These are phyloP conservation scores for Nyctalus aviator DNA, from an alignment of 2,797 vertebrate species.

Conservation along the genomic window DNA sequence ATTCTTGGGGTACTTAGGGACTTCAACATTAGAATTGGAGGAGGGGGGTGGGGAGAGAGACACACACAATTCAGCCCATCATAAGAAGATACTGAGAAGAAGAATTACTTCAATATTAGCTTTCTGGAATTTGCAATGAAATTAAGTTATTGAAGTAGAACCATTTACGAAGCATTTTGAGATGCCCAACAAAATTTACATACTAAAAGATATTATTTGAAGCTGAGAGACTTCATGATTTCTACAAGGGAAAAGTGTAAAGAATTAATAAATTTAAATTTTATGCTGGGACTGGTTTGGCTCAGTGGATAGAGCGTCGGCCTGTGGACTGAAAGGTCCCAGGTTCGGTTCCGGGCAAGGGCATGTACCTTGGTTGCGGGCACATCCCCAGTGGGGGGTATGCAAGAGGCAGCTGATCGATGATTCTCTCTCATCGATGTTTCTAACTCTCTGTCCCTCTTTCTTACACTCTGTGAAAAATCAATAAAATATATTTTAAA, in stretches of 20 bases:
- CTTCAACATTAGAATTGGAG: neutral
- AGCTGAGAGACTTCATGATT: neutral
- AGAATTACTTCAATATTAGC: neutral
- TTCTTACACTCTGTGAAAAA: too few species aligned
- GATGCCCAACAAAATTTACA: neutral
- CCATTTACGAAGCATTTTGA: neutral
- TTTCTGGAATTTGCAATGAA: constrained; percentile 11
- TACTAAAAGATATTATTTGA: constrained; percentile 8
- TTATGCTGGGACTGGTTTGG: too few species aligned
- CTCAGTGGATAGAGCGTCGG: too few species aligned
- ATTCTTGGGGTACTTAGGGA: neutral
- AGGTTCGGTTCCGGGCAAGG: too few species aligned
- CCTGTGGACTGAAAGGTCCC: too few species aligned
- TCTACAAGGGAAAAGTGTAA: neutral
- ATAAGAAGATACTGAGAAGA: neutral
- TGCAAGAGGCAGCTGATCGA: too few species aligned
- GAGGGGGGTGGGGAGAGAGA: too few species aligned
- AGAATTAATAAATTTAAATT: constrained; percentile 12
- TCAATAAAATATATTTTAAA: too few species aligned
- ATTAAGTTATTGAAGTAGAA: neutral
- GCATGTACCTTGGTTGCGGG: too few species aligned
- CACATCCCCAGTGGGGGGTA: too few species aligned
- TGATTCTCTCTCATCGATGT: too few species aligned
- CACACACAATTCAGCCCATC: neutral
- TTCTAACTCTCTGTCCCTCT: too few species aligned